Evolutionary conservation across 1,140 invertebrate genomes (phyloP).

Genomic region (Neodiprion pinetum): DNA sequence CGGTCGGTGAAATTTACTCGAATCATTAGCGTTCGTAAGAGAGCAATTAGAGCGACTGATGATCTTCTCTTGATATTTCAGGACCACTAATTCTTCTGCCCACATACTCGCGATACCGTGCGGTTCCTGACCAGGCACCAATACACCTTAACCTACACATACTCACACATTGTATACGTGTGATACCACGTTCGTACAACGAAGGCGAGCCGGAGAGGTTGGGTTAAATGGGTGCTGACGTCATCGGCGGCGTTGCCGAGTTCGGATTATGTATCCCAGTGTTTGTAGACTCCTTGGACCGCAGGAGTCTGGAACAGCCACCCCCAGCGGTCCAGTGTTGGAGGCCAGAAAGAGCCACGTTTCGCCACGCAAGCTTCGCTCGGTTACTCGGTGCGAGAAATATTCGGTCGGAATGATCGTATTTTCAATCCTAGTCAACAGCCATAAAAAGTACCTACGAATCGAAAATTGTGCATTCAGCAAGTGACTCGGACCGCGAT

Average conservation of each 20-base stretch:
- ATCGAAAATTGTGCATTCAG: too few relatives aligned
- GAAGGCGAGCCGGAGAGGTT: neutral
- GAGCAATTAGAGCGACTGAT: neutral
- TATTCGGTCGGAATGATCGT: too few relatives aligned
- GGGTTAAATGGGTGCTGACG: neutral
- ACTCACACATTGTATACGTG: neutral
- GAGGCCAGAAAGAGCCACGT: too few relatives aligned
- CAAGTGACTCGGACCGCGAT: too few relatives aligned
- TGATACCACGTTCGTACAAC: neutral
- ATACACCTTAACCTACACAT: neutral
- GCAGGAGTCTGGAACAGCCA: neutral
- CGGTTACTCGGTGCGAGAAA: too few relatives aligned
- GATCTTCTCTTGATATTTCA: neutral
- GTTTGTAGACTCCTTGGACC: neutral
- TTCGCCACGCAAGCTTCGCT: too few relatives aligned
- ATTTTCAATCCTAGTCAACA: too few relatives aligned
- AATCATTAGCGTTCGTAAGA: neutral
- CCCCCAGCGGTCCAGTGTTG: neutral
- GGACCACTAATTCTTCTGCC: too few relatives aligned
- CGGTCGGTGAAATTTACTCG: neutral
- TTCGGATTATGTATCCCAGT: neutral
- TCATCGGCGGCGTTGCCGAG: conserved; percentile 1
- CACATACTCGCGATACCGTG: too few relatives aligned
- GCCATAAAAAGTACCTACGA: too few relatives aligned
- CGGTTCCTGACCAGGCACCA: neutral